Evolutionary conservation across 1,140 invertebrate species (phyloP), one percentile per base, ranked within the genome.

Genomic region (Solen grandis): DNA sequence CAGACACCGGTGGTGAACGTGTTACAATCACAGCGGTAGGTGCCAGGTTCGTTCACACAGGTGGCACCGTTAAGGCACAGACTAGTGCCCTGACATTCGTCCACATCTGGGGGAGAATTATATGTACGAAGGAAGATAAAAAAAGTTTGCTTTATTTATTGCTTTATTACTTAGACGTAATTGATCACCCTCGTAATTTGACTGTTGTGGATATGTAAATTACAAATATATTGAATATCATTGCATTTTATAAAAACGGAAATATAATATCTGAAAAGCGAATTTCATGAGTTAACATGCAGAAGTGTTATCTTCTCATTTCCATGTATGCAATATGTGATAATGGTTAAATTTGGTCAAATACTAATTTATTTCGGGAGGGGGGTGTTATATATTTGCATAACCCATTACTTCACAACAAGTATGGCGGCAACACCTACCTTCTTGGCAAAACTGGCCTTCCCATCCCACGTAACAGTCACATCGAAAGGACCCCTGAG

Each of bases 1-100:
- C 50, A 29, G 22, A 55, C 27, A 50, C 70, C 75, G 46, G 60
- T 84, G 69, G 74, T 81, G 16, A 46, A 79, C 16, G 59, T 10
- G 8, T 33, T 65, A 68, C 83, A 84, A 41, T 54, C 63, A 41
- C 83, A 84, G 13, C 52, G 36, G 13, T 66, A 81, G 8, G 69
- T 62, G 1, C 83, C 83, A n/a, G 74, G 62, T 10, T 13, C 41
- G 46, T 84, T 81, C 5, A 52, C 29, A 29, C 83, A 84, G 1
- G 97, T 99, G 31, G 97, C 98, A 0, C 97, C 98, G 89, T 99
- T 98, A 92, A 98, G 97, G 91, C 98, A 99, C 0, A 97, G 88
- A 16, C 62, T 73, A 3, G 50, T 81, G 16, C 41, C 59, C 22
- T 14, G 94, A 73, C 91, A 92, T 79, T 91, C 89, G 70, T 91